Conservation (phyloP, 1,140 invertebrate species). For the Cydia fagiglandana region DNA sequence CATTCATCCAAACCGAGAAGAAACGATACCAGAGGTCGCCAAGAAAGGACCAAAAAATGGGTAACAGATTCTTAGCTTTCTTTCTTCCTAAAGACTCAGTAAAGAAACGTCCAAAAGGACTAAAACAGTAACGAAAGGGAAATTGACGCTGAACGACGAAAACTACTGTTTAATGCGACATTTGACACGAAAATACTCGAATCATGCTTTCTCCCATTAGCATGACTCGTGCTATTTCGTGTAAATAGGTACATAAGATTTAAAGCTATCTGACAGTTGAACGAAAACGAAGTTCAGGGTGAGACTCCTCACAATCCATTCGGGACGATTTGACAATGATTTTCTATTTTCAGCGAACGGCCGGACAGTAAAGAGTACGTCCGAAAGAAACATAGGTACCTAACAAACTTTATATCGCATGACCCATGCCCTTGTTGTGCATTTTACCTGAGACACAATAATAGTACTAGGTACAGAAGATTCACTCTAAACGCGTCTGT, state of each 20-base stretch:
- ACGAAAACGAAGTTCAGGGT: background rate
- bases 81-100: slow-evolving; percentile 22
- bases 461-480: no score
- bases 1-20: slow-evolving; percentile 33
- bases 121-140: slow-evolving; percentile 28
- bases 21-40: slow-evolving; percentile 24
- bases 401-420: slow-evolving; percentile 32
- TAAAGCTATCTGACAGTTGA: background rate
- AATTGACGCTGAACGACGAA: slow-evolving; percentile 29
- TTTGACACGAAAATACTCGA: background rate
- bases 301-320: slow-evolving; percentile 27
- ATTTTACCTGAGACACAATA: no score
- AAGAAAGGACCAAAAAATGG: slow-evolving; percentile 47
- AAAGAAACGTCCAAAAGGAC: background rate
- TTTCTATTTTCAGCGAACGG: slow-evolving; percentile 51
- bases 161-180: background rate
- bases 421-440: background rate
- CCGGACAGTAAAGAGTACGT: slow-evolving; percentile 40
- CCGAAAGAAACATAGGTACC: slow-evolving; percentile 52
- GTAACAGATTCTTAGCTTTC: slow-evolving; percentile 42
- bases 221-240: background rate
- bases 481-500: no score
- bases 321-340: slow-evolving; percentile 33
- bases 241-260: slow-evolving; percentile 26
- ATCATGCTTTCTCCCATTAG: background rate